These are phyloP conservation scores for Festucalex cinctus DNA, from an alignment of 2,113 vertebrate species.

Conservation along the genomic window DNA sequence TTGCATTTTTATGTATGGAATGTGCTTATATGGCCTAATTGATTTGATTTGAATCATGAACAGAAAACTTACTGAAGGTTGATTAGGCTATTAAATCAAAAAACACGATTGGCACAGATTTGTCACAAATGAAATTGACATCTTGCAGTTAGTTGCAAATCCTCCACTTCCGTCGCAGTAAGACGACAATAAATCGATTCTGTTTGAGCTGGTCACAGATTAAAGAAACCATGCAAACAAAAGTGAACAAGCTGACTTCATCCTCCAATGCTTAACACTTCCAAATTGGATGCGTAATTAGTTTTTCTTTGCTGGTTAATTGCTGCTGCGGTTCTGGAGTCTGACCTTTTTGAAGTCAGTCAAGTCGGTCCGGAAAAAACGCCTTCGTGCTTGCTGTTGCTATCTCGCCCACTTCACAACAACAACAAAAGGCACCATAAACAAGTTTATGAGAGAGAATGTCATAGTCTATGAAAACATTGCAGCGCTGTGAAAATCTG, in stretches of 20 bases:
- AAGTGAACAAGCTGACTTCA: slow-evolving; percentile 25
- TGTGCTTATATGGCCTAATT: too few relatives aligned
- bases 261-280: slow-evolving; percentile 47
- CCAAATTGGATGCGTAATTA: slow-evolving; percentile 41
- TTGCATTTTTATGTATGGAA: too few relatives aligned
- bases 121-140: neutral
- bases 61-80: slow-evolving; percentile 11
- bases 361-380: slow-evolving; percentile 37
- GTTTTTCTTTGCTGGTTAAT: slow-evolving; percentile 48
- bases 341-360: slow-evolving; percentile 42
- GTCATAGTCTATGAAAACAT: slow-evolving; percentile 37
- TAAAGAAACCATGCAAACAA: slow-evolving; percentile 32
- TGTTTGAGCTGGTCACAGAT: slow-evolving; percentile 32
- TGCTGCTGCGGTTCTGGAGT: slow-evolving; percentile 37
- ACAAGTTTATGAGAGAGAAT: slow-evolving; percentile 52
- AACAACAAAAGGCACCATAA: slow-evolving; percentile 23
- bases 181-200: slow-evolving; percentile 16
- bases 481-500: slow-evolving; percentile 10
- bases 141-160: slow-evolving; percentile 13
- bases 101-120: slow-evolving; percentile 1
- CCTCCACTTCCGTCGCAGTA: neutral
- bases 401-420: slow-evolving; percentile 17
- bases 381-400: slow-evolving; percentile 20
- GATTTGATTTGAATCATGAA: slow-evolving; percentile 3
- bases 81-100: slow-evolving; percentile 40